Percentiles rank a stretch among this genome's conserved stretches.
phyloP scores from a whole-genome alignment of 2,113 vertebrate genomes.

The Garra rufa region DNA sequence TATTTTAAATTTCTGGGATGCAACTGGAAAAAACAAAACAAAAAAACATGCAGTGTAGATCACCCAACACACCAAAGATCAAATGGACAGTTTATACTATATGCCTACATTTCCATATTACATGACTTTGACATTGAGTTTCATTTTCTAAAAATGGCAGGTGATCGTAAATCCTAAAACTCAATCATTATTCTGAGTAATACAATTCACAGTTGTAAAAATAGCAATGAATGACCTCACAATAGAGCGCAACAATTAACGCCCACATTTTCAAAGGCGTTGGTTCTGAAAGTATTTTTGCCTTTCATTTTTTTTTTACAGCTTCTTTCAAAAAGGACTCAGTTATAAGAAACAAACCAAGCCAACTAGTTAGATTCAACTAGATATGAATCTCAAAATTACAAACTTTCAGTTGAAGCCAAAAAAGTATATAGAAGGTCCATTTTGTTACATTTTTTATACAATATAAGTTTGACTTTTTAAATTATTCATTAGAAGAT shows the following conservation, averaged over 20 bases:
- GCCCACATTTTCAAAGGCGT: background rate
- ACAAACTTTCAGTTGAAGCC: background rate
- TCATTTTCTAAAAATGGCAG: background rate
- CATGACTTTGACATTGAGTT: background rate
- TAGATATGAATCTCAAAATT: background rate
- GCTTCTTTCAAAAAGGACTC: background rate
- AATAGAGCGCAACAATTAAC: background rate
- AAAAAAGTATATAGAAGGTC: background rate
- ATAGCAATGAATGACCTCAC: background rate
- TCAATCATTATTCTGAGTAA: background rate
- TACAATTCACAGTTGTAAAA: background rate
- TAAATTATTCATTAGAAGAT: background rate
- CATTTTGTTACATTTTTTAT: too few relatives aligned
- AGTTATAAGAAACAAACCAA: background rate
- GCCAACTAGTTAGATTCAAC: background rate
- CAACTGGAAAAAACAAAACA: conserved; percentile 1
- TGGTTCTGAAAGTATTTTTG: background rate
- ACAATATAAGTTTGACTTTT: background rate
- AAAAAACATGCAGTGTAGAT: background rate
- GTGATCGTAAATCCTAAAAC: background rate
- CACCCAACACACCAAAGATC: background rate
- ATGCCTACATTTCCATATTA: background rate
- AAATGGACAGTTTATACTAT: background rate
- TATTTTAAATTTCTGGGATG: background rate
- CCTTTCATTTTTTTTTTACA: background rate